phyloP scores from a whole-genome alignment of 1,140 invertebrate genomes.

The Lasaia peninsularis region DNA sequence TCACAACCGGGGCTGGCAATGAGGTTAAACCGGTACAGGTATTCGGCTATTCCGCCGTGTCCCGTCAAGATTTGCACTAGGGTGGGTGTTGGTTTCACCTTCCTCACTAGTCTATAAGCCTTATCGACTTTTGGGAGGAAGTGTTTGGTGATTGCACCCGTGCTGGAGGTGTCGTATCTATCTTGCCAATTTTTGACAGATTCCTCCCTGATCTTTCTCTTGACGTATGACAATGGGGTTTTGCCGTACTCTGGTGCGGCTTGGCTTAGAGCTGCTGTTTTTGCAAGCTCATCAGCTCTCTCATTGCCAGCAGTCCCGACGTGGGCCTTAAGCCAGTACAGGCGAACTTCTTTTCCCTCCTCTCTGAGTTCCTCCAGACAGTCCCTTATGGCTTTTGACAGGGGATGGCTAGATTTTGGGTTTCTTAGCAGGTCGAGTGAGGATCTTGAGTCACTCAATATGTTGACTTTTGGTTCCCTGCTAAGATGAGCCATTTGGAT shows the following conservation, averaged over 20 bases:
- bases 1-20: too few species aligned
- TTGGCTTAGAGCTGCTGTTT: conserved; percentile 20
- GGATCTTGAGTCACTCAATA: conserved; percentile 26
- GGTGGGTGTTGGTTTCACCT: too few species aligned
- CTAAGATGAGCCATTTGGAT: background rate
- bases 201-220: conserved; percentile 20
- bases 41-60: too few species aligned
- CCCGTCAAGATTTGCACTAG: too few species aligned
- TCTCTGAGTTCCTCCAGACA: too few species aligned
- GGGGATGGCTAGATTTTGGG: conserved; percentile 14
- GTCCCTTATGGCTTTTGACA: conserved; percentile 9
- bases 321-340: conserved; percentile 30
- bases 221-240: conserved; percentile 23
- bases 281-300: conserved; percentile 28
- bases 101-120: too few species aligned
- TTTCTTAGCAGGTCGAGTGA: conserved; percentile 21
- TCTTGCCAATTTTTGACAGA: conserved; percentile 22
- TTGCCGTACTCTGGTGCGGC: conserved; percentile 19
- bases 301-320: conserved; percentile 28
- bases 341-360: background rate
- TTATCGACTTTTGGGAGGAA: too few species aligned
- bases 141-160: too few species aligned
- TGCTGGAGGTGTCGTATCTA: too few species aligned
- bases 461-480: background rate
- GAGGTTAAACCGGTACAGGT: too few species aligned